Evolutionary conservation across 2,797 vertebrate species (phyloP), one percentile per base, ranked within the genome.

Genomic region (Sebastes diaconus): DNA sequence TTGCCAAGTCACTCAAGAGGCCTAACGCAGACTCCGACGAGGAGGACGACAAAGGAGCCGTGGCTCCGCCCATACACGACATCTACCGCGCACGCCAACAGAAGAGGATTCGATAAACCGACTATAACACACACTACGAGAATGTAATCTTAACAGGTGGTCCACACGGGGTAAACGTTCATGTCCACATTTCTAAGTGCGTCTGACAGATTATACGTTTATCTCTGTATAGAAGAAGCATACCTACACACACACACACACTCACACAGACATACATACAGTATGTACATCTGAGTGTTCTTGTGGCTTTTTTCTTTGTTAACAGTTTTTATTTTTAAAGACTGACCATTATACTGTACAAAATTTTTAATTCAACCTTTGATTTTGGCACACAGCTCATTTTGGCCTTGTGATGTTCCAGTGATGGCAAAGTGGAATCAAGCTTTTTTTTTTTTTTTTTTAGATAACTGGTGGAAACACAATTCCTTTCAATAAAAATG

Each of bases 61-160:
- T 99, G 5, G 98, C 99, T 22, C 98, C 98, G 3, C 99, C 99
- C 0, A 96, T 99, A 77, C 98, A 99, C 1, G 98, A 99, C 95
- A 99, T 99, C 90, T 99, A 99, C 95, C 97, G 99, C 70, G 96
- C 98, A 1, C 96, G 99, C 46, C 99, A 99, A 90, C 99, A 99
- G 94, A 99, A 99, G 92, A 96, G 98, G 89, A 99, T 99, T 91
- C 98, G 98, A 95, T 99, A 96, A 98, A 86, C 60, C 27, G 64
- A 39, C 34, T 20, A 18, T 61, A 73, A 73, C 60, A 27, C 69
- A 68, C 34, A 14, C 25, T 76, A 58, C 61, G 30, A 90, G 93
- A 94, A 93, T 92, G 93, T 94, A 89, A 87, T 83, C 84, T 81
- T 72, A 83, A 78, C 83, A 80, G 79, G 61, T 67, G 86, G 73